Evolutionary conservation across 2,888 invertebrate genomes (phyloP).

Genomic region (Malacosoma neustria): DNA sequence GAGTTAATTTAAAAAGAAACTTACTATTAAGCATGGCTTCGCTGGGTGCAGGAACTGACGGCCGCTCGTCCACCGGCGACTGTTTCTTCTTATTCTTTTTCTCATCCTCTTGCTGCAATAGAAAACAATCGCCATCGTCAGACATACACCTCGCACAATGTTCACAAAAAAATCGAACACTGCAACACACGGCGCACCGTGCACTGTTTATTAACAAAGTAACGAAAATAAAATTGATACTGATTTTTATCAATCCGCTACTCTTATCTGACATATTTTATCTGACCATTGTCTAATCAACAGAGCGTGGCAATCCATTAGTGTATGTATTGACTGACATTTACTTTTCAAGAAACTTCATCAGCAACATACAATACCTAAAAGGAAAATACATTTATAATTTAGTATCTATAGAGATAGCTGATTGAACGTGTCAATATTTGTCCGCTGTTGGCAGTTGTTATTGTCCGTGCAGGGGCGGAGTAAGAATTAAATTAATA

Average conservation of each 20-base stretch:
- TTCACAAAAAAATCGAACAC: slow-evolving; percentile 11
- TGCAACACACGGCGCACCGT: slow-evolving; percentile 12
- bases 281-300: slow-evolving; percentile 52
- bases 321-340: too few relatives aligned
- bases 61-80: slow-evolving; percentile 63
- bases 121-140: slow-evolving; percentile 33
- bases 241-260: slow-evolving; percentile 46
- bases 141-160: slow-evolving; percentile 37
- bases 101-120: slow-evolving; percentile 63
- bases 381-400: too few relatives aligned
- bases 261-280: slow-evolving; percentile 53
- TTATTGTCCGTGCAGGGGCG: too few relatives aligned
- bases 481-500: too few relatives aligned
- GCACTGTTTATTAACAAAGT: slow-evolving; percentile 28
- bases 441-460: too few relatives aligned
- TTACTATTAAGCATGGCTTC: slow-evolving; percentile 71
- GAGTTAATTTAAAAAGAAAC: slow-evolving; percentile 10
- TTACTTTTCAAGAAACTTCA: too few relatives aligned
- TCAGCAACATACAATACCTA: too few relatives aligned
- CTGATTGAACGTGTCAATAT: too few relatives aligned
- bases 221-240: slow-evolving; percentile 24
- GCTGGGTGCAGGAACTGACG: slow-evolving; percentile 62
- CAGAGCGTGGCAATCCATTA: slow-evolving; percentile 29
- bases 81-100: slow-evolving; percentile 65
- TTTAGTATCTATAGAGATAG: too few relatives aligned